Base-by-base conservation (phyloP, 2,888 invertebrate genomes). In the Aporophyla lueneburgensis region DNA sequence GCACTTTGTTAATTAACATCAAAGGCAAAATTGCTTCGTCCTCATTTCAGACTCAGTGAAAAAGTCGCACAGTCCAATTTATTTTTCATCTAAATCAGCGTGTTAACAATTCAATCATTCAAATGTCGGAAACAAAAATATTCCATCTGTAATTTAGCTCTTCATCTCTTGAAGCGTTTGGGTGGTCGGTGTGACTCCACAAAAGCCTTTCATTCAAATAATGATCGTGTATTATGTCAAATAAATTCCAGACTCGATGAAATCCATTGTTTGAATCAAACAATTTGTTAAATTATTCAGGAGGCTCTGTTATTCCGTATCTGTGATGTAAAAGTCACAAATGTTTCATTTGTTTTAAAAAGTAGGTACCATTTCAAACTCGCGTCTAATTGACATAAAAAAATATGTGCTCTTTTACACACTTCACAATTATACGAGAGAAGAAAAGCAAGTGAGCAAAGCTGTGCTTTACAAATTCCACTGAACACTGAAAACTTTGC, bases 221-320 rank as follows among this genome's bases (percentile, higher is more conserved):
- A 73, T 72, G 54, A 67, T 63, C 61, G 49, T 61, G 63, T 71
- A 71, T 67, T 73, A 66, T 74, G 46, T 56, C 53, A 76, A 77
- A 77, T 82, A 75, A 81, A 85, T 9, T 56, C 61, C 70, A 40
- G 61, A 71, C 65, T 76, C 68, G 19, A 78, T 69, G 54, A 72
- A 81, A 76, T 73, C 80, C 67, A 81, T 78, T 84, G 83, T 78
- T 61, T 21, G 65, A 75, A 71, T 83, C 68, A 74, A 72, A 67
- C 78, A 80, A 82, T 75, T 78, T 80, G 81, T 89, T 90, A 83
- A 89, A 89, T 89, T 85, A 89, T 88, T 88, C 89, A 87, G 69
- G 40, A 63, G 70, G 67, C 63, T 71, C 63, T 85, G 84, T 84
- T 87, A 79, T 86, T 83, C 77, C 86, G 84, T 85, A 76, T 86